Evolutionary conservation across 2,113 vertebrate species (phyloP).

Genomic region (Etheostoma cragini): DNA sequence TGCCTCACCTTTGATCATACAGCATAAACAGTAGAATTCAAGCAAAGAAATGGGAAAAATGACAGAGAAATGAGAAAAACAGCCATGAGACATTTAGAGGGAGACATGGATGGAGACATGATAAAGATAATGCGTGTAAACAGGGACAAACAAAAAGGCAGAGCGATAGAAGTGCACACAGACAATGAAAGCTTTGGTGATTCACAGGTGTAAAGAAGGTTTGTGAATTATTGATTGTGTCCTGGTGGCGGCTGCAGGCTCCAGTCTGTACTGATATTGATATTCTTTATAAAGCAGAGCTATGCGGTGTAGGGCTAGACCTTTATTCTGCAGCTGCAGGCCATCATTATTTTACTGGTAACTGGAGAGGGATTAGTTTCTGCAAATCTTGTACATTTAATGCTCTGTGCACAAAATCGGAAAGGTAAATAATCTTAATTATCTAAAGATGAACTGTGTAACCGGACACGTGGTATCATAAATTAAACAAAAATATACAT

Average conservation of each 20-base stretch:
- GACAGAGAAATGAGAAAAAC: neutral
- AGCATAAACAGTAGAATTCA: neutral
- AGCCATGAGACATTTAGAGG: neutral
- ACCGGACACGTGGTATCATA: neutral
- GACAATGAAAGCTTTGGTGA: conserved; percentile 23
- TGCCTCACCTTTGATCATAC: conserved; percentile 10
- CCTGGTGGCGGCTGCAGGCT: conserved; percentile 37
- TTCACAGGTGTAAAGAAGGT: conserved; percentile 44
- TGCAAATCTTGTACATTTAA: conserved; percentile 1
- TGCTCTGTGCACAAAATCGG: neutral
- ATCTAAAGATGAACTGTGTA: neutral
- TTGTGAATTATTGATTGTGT: conserved; percentile 67
- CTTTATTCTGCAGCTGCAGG: conserved; percentile 45
- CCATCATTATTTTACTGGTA: conserved; percentile 9
- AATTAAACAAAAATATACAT: neutral
- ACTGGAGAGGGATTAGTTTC: neutral
- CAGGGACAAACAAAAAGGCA: conserved; percentile 4
- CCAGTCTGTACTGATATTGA: conserved; percentile 54
- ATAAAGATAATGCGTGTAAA: neutral
- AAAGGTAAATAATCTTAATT: conserved; percentile 7
- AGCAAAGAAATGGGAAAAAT: neutral
- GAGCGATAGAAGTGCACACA: conserved; percentile 4
- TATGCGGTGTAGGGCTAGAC: conserved; percentile 16
- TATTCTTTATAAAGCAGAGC: conserved; percentile 56
- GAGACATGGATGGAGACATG: neutral